Base-by-base conservation (phyloP, 2,888 invertebrate genomes). In the Drosophila conformis region DNA sequence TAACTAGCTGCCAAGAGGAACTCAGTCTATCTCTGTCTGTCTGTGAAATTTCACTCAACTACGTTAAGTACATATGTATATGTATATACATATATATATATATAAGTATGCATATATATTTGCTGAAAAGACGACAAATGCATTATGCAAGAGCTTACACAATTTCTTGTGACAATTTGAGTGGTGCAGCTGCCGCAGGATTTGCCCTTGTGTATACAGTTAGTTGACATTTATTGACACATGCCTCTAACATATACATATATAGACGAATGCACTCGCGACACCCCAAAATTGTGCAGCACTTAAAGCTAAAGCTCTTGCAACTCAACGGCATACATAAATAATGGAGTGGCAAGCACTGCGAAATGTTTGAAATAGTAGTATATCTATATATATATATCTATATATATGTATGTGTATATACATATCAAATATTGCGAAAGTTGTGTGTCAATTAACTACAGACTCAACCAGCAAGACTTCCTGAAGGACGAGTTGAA, bases 141-240 rank as follows among this genome's bases (percentile, higher is more conserved):
- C 73, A 72, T 72, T 65, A 65, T 52, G 38, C 21, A 60, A 42
- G 15, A 27, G 60, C 56, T 54, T 63, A 49, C 52, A 40, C 69
- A 80, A 78, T 72, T 73, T 73, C 69, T 71, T 66, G 79, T 64
- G 72, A 82, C 81, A 81, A 77, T 80, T 81, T 83, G 71, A 83
- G 82, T 77, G 83, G 73, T 63, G 76, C 66, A 58, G 25, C 68
- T 73, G 78, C 59, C 73, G 56, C 79, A 73, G 70, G 67, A 68
- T 64, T 67, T 65, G 27, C 57, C 42, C 71, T 62, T 69, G 57
- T 63, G 70, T 36, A 25, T 35, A 25, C 62, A 57, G 49, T 59
- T 61, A 38, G 68, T 40, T 65, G 77, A 58, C 48, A 61, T 61
- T 52, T 68, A 66, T 54, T 78, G 76, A 69, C 69, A 60, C 77